Evolutionary conservation across 2,888 invertebrate genomes (phyloP).

Genomic region (Idaea straminata): DNA sequence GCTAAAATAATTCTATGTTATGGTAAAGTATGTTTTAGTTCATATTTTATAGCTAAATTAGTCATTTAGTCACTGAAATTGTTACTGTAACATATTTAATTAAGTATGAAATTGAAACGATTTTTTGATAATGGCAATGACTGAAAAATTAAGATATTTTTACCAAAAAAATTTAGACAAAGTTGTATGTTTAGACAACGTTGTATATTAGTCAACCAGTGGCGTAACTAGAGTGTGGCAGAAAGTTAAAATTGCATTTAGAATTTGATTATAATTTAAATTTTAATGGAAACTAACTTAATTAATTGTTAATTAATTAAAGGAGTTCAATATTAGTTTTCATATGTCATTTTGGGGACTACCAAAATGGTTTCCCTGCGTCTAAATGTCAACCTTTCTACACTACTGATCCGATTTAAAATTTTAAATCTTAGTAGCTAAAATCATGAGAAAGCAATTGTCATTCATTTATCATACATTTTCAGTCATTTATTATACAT

Average conservation of each 20-base stretch:
- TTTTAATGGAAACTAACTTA: background rate
- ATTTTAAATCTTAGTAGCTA: background rate
- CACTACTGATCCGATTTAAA: background rate
- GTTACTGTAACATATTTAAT: background rate
- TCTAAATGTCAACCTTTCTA: background rate
- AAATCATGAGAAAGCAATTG: background rate
- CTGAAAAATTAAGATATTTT: background rate
- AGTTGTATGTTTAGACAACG: background rate
- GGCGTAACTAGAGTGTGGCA: background rate
- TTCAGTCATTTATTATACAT: conserved; percentile 1
- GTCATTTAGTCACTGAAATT: background rate
- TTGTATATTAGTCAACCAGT: background rate
- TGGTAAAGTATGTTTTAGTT: conserved; percentile 21
- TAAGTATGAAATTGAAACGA: background rate
- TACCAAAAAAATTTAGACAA: background rate
- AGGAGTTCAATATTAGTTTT: background rate
- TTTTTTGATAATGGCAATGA: background rate
- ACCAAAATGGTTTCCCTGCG: background rate
- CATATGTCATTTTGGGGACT: background rate
- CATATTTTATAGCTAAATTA: background rate
- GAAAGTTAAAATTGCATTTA: background rate
- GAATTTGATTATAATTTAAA: background rate
- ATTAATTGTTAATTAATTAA: background rate
- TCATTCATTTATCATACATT: background rate
- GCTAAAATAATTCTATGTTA: conserved; percentile 25